Base-by-base conservation (phyloP, 2,888 invertebrate genomes). In the Meliscaeva auricollis region DNA sequence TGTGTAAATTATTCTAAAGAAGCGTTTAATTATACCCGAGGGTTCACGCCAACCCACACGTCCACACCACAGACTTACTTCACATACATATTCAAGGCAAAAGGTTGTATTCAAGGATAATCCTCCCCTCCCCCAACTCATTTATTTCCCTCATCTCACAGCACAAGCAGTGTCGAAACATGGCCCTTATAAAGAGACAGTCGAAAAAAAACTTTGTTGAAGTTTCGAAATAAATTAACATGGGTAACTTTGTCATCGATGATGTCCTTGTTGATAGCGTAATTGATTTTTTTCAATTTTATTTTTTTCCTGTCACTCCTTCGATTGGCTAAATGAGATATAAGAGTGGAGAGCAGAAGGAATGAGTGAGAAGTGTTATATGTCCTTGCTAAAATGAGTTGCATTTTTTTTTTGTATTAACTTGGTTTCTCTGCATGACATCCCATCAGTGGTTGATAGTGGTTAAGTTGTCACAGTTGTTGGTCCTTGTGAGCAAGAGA, bases 281-380 rank as follows among this genome's bases (percentile, higher is more conserved):
- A 84, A 84, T 84, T 84, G 84, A 84, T 84, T 84, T 84, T 84
- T 84, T 75, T 72, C 70, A 74, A 41, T 76, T 66, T 50, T 44
- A 8, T 26, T 46, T 62, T 54, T 52, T 30, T 30, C 48, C 22
- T 62, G 17, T 48, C 44, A 44, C 38, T 64, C 7, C 15, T 32
- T 66, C 38, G n/a, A 60, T 44, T 73, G 35, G 64, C n/a, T 32
- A n/a, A 56, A 20, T 44, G 50, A 22, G 32, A 44, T 9, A 8
- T n/a, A n/a, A n/a, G n/a, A n/a, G n/a, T 5, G 4, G 35, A 6
- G 17, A 35, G 44, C 11, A 32, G 30, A 26, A 5, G 52, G 2
- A n/a, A 6, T 9, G 22, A n/a, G n/a, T 26, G 44, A 35, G 26
- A 32, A 22, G 50, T 48, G 26, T 9, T 30, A 30, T 30, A 30